These are phyloP conservation scores for Romanogobio albipinnatus DNA, from an alignment of 2,113 vertebrate genomes.

Conservation along the genomic window DNA sequence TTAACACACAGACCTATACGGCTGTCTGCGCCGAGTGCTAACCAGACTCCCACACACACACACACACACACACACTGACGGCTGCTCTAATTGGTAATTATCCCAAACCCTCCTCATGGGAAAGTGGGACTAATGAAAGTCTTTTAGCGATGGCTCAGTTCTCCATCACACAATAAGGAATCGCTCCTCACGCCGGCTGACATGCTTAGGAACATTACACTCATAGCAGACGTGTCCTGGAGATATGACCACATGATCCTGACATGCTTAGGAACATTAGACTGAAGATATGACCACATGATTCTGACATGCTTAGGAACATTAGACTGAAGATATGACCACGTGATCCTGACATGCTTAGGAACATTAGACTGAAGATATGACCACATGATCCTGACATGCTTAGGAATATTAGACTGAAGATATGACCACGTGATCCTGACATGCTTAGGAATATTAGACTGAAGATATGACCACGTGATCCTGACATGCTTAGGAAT, in stretches of 20 bases:
- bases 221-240: background rate
- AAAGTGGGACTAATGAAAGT: slow-evolving; percentile 66
- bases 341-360: too few species aligned
- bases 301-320: too few species aligned
- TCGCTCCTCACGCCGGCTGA: background rate
- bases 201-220: background rate
- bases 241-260: background rate
- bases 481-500: too few species aligned
- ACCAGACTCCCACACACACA: slow-evolving; percentile 31
- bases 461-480: too few species aligned
- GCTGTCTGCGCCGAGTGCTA: slow-evolving; percentile 63
- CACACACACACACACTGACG: slow-evolving; percentile 60
- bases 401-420: too few species aligned
- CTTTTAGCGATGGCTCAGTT: slow-evolving; percentile 54
- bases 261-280: background rate
- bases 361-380: too few species aligned
- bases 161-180: slow-evolving; percentile 25
- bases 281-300: too few species aligned
- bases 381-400: too few species aligned
- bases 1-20: slow-evolving; percentile 71
- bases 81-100: slow-evolving; percentile 78
- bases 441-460: too few species aligned
- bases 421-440: too few species aligned
- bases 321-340: too few species aligned
- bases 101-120: slow-evolving; percentile 66